A percentile compares a stretch with the other conserved stretches of the same genome.
Evolutionary conservation across 2,113 vertebrate species (phyloP).

Genomic region (Antechinus flavipes): DNA sequence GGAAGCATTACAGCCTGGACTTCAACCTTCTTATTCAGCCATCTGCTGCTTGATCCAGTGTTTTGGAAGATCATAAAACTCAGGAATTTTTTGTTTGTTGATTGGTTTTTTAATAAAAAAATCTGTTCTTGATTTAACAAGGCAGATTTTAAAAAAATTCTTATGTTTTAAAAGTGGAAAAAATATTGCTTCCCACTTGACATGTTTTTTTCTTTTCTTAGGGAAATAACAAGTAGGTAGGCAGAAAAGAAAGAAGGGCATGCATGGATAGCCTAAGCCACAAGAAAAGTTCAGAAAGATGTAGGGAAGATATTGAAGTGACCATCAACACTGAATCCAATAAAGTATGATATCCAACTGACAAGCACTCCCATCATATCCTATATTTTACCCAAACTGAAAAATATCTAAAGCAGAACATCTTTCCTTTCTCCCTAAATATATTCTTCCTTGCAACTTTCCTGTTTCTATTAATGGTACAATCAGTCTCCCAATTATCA

Average conservation of each 20-base stretch:
- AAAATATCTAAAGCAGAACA: not conserved
- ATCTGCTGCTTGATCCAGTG: not conserved
- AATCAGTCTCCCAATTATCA: not conserved
- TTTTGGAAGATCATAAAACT: not conserved
- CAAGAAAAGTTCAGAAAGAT: not conserved
- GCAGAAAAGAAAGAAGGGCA: not conserved
- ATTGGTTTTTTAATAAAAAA: not conserved
- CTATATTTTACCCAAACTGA: not conserved
- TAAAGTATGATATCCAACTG: not conserved
- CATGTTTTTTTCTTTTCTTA: not conserved
- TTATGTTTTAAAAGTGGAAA: not conserved
- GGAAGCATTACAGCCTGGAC: not conserved
- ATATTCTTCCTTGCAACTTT: not conserved
- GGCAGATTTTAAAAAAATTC: not conserved
- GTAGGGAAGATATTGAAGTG: not conserved
- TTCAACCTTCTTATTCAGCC: not conserved
- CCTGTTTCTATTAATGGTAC: not conserved
- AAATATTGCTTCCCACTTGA: not conserved
- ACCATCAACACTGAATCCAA: not conserved
- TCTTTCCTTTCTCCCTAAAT: not conserved
- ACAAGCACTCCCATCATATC: not conserved
- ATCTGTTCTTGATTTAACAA: slow-evolving; percentile 8
- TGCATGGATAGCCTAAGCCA: not conserved
- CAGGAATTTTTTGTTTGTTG: not conserved
- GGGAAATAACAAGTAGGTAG: not conserved